Evolutionary conservation across 1,140 invertebrate species (phyloP).

Genomic region (Araneus ventricosus): DNA sequence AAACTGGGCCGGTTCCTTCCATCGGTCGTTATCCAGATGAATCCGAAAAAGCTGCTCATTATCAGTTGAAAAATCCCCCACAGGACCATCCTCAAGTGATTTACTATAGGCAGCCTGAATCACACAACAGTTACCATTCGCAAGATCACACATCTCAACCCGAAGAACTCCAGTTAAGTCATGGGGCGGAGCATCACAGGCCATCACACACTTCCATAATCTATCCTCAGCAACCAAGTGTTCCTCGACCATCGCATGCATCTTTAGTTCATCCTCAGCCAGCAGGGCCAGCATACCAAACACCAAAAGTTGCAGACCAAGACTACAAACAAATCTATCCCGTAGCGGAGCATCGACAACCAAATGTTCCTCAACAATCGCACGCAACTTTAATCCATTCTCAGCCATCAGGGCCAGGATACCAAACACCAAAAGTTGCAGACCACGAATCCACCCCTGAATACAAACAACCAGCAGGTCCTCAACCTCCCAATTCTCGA

Average conservation of each 20-base stretch:
- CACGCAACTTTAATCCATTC: neutral
- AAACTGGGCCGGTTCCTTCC: neutral
- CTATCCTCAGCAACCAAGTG: neutral
- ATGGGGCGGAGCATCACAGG: slow-evolving; percentile 1
- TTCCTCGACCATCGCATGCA: neutral
- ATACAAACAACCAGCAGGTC: neutral
- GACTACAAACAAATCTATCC: neutral
- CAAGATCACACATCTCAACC: neutral
- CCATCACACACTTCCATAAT: neutral
- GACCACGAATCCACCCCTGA: neutral
- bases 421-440: neutral
- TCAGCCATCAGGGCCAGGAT: neutral
- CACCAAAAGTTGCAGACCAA: neutral
- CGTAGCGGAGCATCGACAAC: neutral
- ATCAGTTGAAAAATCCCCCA: neutral
- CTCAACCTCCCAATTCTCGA: neutral
- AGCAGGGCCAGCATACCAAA: neutral
- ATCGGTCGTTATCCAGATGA: neutral
- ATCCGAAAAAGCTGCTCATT: neutral
- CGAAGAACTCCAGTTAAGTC: slow-evolving; percentile 11
- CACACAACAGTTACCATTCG: neutral
- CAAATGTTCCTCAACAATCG: neutral
- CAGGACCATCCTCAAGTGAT: neutral
- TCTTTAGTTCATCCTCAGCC: neutral
- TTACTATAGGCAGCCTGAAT: neutral